Base-by-base conservation (phyloP, 37 sponge, comb jelly and placozoan species). In the Oopsacas minuta region DNA sequence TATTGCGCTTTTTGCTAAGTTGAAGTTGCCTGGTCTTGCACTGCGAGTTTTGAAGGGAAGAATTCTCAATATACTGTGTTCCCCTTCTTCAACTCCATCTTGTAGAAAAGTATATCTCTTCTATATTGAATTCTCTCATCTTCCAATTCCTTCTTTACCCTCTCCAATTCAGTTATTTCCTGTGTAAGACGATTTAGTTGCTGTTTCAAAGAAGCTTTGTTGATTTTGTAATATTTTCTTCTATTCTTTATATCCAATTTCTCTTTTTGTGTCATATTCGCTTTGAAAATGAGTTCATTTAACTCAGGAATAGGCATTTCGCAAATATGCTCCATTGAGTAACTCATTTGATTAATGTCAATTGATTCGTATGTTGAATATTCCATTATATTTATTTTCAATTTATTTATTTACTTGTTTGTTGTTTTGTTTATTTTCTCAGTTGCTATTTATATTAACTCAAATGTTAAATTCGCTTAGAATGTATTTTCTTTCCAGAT, bases 41-140 rank as follows among this genome's bases (percentile, higher is more conserved):
- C 49, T 15, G 49, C 8, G 15, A n/a, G n/a, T n/a, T n/a, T n/a
- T n/a, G n/a, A n/a, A n/a, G n/a, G n/a, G n/a, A n/a, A 35, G 36
- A 17, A 35, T 36, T 20, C 12, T 12, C 22, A 81, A 17, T 30
- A 82, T 12, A 36, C 3, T 5, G 39, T 82, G n/a, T 82, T 39
- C 36, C n/a, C 42, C 22, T 22, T 12, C 36, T 23, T 82, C 5
- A 39, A 28, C 36, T 82, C n/a, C 28, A 23, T 82, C n/a, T 12
- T 82, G 83, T 61, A 61, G 75, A 61, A 61, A 25, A 61, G 30
- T 61, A 61, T 61, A 10, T 61, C 75, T 61, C 75, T 61, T 12
- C 30, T 61, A 34, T 61, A 61, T 61, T 61, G 75, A 25, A 61
- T 25, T 34, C 28, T 61, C 75, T 61, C 75, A 25, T 61, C 30